Evolutionary conservation across 1,140 invertebrate genomes (phyloP).

Genomic region (Lasaia peninsularis): DNA sequence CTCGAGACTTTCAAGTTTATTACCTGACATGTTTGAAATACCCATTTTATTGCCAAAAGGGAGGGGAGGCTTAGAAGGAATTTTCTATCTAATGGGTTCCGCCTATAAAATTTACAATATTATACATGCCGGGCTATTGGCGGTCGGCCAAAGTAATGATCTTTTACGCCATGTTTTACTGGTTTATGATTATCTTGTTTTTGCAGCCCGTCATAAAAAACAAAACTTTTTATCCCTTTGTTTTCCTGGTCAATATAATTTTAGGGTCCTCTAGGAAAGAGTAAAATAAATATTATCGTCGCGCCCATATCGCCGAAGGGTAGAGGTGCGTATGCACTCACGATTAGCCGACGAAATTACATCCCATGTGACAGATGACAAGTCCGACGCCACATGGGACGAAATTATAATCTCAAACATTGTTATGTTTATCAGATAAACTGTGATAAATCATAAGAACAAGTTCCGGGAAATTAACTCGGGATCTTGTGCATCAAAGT

Average conservation of each 20-base stretch:
- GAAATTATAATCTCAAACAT: no score
- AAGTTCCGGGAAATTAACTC: no score
- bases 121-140: slow-evolving; percentile 15
- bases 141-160: slow-evolving; percentile 1
- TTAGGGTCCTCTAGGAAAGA: no score
- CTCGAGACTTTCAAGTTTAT: slow-evolving; percentile 65
- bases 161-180: not conserved
- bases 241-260: not conserved
- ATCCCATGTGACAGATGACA: no score
- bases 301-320: no score
- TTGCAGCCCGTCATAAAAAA: not conserved
- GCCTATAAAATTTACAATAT: slow-evolving; percentile 15
- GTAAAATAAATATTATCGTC: no score
- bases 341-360: no score
- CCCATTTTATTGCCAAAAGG: slow-evolving; percentile 59
- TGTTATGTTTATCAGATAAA: no score
- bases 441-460: no score
- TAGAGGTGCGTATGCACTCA: no score
- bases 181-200: slow-evolving; percentile 10
- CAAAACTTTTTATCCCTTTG: not conserved
- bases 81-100: slow-evolving; percentile 35
- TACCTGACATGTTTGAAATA: slow-evolving; percentile 71
- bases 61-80: slow-evolving; percentile 33
- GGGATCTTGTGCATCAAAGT: no score
- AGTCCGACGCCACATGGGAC: no score